These are phyloP conservation scores for Botia almorhae DNA, from an alignment of 2,797 vertebrate genomes.

Conservation along the genomic window DNA sequence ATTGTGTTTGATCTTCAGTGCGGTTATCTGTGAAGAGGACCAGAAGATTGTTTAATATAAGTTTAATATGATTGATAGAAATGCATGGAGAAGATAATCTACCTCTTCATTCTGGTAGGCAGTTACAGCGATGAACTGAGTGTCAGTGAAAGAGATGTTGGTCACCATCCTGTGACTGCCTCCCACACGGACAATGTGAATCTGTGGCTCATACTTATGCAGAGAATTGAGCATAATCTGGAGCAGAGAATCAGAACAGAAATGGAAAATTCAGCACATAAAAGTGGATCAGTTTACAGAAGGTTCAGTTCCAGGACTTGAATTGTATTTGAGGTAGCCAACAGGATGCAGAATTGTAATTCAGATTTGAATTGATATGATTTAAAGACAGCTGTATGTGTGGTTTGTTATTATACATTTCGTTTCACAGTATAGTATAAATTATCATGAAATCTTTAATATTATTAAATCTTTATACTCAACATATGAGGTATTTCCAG, in stretches of 20 bases:
- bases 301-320: neutral
- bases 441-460: too few species aligned
- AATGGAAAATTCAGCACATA: neutral
- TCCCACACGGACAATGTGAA: conserved; percentile 92
- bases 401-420: neutral
- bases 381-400: neutral
- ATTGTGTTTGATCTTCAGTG: conserved; percentile 97
- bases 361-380: neutral
- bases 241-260: conserved; percentile 33
- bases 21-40: conserved; percentile 85
- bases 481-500: too few species aligned
- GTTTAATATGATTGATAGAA: neutral
- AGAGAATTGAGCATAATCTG: conserved; percentile 97
- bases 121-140: conserved; percentile 96
- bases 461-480: too few species aligned
- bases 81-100: conserved; percentile 34
- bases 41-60: neutral
- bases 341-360: neutral
- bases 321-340: neutral
- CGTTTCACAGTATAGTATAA: neutral
- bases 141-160: conserved; percentile 92
- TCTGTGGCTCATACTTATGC: conserved; percentile 94
- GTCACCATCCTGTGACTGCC: conserved; percentile 89
- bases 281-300: neutral
- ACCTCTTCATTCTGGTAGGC: conserved; percentile 99